Evolutionary conservation across 2,888 invertebrate species (phyloP), one percentile per base, ranked within the genome.

Genomic region (Stramonita haemastoma): DNA sequence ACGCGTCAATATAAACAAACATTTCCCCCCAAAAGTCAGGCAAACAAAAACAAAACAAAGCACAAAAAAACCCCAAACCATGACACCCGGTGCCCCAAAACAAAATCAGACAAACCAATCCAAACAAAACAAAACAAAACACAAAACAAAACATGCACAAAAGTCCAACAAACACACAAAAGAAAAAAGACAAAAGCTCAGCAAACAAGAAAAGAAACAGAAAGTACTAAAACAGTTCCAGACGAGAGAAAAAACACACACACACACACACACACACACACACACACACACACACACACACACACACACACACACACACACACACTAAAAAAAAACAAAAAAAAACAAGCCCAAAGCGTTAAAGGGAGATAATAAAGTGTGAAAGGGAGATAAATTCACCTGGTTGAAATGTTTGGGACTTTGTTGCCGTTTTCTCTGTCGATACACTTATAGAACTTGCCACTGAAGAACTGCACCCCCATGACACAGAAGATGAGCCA

Each of bases 401-500:
- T 86, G 8, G 70, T 36, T 70, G 1, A 0, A 6, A 77, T n/a
- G n/a, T n/a, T 15, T 2, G 26, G 6, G 34, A 87, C 46, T 26
- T n/a, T 77, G 8, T 36, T 29, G 15, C n/a, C 4, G 34, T 6
- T 32, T 32, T 92, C 97, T 34, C 92, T 97, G 96, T 98, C 97
- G 86, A 98, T 89, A 96, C 99, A 99, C 96, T 98, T 98, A 97
- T 97, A 99, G 97, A 99, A 99, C 96, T 98, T 98, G 91, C 89
- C 89, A 29, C 93, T 91, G 86, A 95, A 98, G 97, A 99, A 98
- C 96, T 99, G 98, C 87, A 99, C 98, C 92, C 98, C 98, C 98
- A 99, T 98, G 95, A 99, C 99, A 94, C 98, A 98, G 97, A 99
- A 99, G 96, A 99, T 98, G 94, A 99, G 97, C 99, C 99, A 99